These are phyloP conservation scores for Pelusios castaneus DNA, from an alignment of 2,113 vertebrate genomes.

Conservation along the genomic window DNA sequence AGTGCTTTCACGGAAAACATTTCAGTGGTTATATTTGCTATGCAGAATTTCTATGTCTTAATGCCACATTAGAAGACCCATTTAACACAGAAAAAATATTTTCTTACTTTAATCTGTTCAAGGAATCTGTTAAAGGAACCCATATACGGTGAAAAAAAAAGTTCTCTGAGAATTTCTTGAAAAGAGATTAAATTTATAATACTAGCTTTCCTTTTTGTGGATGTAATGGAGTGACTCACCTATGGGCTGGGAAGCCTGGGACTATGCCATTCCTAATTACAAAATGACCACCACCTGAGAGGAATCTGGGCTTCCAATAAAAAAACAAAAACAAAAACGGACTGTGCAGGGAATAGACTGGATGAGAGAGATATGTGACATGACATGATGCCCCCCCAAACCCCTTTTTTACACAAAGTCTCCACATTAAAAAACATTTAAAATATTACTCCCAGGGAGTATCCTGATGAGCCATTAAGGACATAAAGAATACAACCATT, in stretches of 20 bases:
- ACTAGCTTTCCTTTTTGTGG: neutral
- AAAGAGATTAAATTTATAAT: neutral
- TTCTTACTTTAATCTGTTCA: neutral
- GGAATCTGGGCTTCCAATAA: neutral
- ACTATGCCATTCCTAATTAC: neutral
- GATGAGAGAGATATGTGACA: neutral
- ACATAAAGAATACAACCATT: too few species aligned
- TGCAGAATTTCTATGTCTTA: neutral
- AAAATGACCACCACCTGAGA: neutral
- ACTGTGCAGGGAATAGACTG: neutral
- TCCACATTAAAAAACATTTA: neutral
- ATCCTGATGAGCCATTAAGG: too few species aligned
- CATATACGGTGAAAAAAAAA: neutral
- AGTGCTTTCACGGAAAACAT: neutral
- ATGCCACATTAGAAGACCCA: rapidly evolving
- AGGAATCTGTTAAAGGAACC: neutral
- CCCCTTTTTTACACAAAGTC: neutral
- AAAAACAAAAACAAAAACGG: neutral
- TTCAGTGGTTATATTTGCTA: neutral
- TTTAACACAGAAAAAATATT: neutral
- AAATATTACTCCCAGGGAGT: too few species aligned
- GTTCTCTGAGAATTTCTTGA: neutral
- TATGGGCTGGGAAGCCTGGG: neutral
- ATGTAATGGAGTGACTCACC: neutral
- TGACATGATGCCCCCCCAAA: neutral